Conservation (phyloP, 2,888 invertebrate species). For the Carcina quercana region DNA sequence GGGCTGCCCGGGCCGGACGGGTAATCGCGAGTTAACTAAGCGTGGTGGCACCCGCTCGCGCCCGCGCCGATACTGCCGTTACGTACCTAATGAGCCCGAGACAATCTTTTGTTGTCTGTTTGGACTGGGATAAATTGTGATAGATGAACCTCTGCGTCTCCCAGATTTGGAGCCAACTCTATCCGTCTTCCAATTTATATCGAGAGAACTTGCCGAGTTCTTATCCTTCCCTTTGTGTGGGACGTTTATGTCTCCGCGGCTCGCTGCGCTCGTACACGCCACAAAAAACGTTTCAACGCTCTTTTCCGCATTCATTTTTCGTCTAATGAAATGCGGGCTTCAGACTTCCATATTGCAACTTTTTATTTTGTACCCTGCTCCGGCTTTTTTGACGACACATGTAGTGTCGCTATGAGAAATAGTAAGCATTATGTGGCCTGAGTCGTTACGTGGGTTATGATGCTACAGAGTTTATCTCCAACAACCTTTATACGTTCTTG, state of each 20-base stretch:
- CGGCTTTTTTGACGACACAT: slow-evolving; percentile 40
- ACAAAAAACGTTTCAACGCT: slow-evolving; percentile 32
- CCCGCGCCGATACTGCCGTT: slow-evolving; percentile 24
- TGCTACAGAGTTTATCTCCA: slow-evolving; percentile 5
- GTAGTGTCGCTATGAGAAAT: slow-evolving; percentile 52
- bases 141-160: slow-evolving; percentile 50
- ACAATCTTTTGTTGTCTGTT: slow-evolving; percentile 61
- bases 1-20: slow-evolving; percentile 13
- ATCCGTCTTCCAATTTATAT: slow-evolving; percentile 48
- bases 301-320: slow-evolving; percentile 55
- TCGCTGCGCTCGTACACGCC: slow-evolving; percentile 32
- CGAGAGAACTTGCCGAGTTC: slow-evolving; percentile 27
- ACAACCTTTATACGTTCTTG: too few relatives aligned
- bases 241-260: slow-evolving; percentile 27
- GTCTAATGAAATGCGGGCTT: slow-evolving; percentile 57
- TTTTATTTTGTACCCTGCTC: slow-evolving; percentile 49
- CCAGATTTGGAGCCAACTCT: slow-evolving; percentile 46
- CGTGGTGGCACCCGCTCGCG: slow-evolving; percentile 26
- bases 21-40: slow-evolving; percentile 46
- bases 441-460: slow-evolving; percentile 25
- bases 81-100: slow-evolving; percentile 49
- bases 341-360: slow-evolving; percentile 41
- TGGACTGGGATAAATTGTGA: slow-evolving; percentile 64
- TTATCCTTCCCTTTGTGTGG: slow-evolving; percentile 30
- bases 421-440: slow-evolving; percentile 34